A percentile compares a stretch with the other conserved stretches of the same genome.
Evolutionary conservation across 2,888 invertebrate genomes (phyloP).

Genomic region (Unio delphinus): DNA sequence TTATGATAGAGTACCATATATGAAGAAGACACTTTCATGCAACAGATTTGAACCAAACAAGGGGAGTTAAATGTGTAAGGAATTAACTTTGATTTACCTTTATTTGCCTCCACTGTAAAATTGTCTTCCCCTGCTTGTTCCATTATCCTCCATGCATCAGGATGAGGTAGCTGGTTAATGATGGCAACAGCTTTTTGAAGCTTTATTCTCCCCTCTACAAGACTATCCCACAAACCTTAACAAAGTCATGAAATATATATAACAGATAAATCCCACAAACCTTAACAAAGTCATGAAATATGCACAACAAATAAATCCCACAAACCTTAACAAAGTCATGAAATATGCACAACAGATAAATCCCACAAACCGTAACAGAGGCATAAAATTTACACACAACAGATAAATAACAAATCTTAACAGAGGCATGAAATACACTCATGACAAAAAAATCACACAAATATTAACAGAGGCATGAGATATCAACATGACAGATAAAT

Average conservation of each 20-base stretch:
- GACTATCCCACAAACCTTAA: constrained; percentile 83
- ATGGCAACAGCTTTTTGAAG: constrained; percentile 85
- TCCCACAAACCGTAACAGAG: background rate
- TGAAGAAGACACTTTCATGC: no score
- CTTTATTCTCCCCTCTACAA: constrained; percentile 89
- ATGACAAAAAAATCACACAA: background rate
- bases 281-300: background rate
- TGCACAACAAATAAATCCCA: background rate
- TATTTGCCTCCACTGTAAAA: constrained; percentile 43
- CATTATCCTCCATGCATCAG: constrained; percentile 74
- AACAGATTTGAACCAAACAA: no score
- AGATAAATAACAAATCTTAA: background rate
- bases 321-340: background rate
- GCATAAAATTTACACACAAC: background rate
- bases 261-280: constrained; percentile 3
- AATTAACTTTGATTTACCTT: constrained; percentile 34
- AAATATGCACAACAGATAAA: background rate
- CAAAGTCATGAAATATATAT: background rate
- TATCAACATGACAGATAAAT: background rate
- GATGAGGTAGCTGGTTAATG: constrained; percentile 85
- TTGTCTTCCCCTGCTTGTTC: constrained; percentile 70
- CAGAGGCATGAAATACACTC: no score
- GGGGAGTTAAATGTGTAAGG: background rate
- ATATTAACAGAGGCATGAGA: background rate
- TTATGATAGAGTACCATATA: no score